Evolutionary conservation across 2,113 vertebrate species (phyloP).

Genomic region (Psilopogon haemacephalus): DNA sequence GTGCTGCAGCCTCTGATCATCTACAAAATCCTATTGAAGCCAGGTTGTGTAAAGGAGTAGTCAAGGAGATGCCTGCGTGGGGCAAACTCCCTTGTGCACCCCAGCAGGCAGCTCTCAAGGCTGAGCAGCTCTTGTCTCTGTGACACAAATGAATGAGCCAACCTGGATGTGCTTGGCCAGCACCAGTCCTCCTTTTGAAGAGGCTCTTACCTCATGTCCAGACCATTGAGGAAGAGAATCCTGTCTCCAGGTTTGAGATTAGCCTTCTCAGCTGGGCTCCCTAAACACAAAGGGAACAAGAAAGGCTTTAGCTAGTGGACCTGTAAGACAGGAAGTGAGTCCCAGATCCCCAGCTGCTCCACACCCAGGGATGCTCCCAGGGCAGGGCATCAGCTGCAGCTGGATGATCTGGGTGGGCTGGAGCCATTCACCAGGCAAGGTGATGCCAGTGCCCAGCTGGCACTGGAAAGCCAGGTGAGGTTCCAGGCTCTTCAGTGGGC

Average conservation of each 20-base stretch:
- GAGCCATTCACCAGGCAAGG: not conserved
- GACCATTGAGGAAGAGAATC: conserved; percentile 95
- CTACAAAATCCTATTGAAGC: not conserved
- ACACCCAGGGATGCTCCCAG: not conserved
- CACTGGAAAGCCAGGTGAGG: not conserved
- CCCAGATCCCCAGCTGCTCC: rapidly evolving
- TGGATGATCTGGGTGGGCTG: not conserved
- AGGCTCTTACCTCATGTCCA: conserved; percentile 94
- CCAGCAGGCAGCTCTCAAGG: not conserved
- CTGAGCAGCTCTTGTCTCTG: rapidly evolving
- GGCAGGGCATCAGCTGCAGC: not conserved
- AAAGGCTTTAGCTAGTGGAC: not conserved
- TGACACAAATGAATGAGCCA: not conserved
- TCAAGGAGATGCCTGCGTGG: not conserved
- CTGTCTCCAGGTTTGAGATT: conserved; percentile 92
- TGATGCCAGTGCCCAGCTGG: not conserved
- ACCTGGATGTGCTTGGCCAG: rapidly evolving
- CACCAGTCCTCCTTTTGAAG: not conserved
- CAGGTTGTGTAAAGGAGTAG: not conserved
- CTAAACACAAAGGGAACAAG: conserved; percentile 62
- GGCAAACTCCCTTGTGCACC: rapidly evolving
- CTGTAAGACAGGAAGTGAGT: not conserved
- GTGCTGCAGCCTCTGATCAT: too few relatives aligned
- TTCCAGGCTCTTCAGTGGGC: rapidly evolving
- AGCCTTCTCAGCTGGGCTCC: conserved; percentile 93